These are phyloP conservation scores for Trachops cirrhosus DNA, from an alignment of 2,797 vertebrate genomes.

Conservation along the genomic window DNA sequence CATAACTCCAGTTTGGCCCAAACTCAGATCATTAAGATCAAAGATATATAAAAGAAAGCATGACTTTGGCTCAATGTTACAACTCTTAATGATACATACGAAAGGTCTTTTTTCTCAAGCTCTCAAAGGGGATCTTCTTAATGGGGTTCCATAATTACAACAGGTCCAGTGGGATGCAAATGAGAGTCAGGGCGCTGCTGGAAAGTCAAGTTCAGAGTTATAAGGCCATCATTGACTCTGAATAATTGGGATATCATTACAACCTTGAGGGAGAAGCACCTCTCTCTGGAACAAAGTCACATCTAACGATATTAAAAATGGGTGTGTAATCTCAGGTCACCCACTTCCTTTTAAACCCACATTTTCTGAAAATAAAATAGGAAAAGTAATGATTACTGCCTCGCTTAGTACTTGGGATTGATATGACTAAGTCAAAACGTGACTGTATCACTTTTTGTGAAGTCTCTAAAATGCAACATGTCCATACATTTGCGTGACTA, in stretches of 20 bases:
- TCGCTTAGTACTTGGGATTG: background rate
- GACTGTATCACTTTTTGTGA: background rate
- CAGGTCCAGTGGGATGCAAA: background rate
- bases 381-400: background rate
- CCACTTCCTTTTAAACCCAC: background rate
- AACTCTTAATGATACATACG: background rate
- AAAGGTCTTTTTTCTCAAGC: conserved; percentile 29
- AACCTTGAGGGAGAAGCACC: background rate
- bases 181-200: background rate
- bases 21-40: conserved; percentile 43
- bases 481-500: background rate
- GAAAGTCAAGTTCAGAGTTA: background rate
- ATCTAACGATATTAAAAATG: background rate
- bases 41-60: conserved; percentile 15
- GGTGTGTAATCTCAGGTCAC: background rate
- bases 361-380: conserved; percentile 9
- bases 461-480: background rate
- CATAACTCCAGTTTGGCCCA: background rate
- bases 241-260: background rate
- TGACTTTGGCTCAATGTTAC: background rate
- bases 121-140: conserved; percentile 46
- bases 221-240: background rate
- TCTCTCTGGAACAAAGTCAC: background rate
- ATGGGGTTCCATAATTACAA: background rate
- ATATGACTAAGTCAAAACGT: background rate